Conservation (phyloP, 2,113 vertebrate genomes). For the Lasiurus borealis region DNA sequence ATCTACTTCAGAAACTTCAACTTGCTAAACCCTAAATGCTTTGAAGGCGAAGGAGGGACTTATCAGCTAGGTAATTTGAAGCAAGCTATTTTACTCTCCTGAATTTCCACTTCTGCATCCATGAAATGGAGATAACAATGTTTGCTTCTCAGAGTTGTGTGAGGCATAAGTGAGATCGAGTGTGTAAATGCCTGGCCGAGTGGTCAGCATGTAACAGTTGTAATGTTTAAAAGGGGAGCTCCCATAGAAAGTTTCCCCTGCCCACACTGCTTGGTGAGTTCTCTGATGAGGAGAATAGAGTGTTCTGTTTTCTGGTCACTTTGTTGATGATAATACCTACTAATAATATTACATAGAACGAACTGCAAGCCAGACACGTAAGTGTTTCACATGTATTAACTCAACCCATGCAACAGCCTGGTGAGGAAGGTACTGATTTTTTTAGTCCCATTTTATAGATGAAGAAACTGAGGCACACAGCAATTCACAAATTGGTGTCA, state of each 20-base stretch:
- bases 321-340: not conserved
- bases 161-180: not conserved
- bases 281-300: not conserved
- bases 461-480: not conserved
- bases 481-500: not conserved
- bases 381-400: not conserved
- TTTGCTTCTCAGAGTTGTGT: not conserved
- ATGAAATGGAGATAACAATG: not conserved
- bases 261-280: not conserved
- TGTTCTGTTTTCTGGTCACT: not conserved
- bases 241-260: not conserved
- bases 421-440: not conserved
- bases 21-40: not conserved
- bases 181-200: not conserved
- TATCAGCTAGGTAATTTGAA: not conserved
- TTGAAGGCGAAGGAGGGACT: not conserved
- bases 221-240: not conserved
- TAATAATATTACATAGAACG: not conserved
- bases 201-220: not conserved
- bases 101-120: not conserved
- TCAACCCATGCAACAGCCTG: not conserved
- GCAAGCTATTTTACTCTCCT: not conserved
- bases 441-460: not conserved
- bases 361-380: not conserved
- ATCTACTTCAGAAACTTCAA: slow-evolving; percentile 7